Percentiles rank a stretch among this genome's conserved stretches.
Evolutionary conservation across 2,113 vertebrate genomes (phyloP).

Genomic region (Falco punctatus): DNA sequence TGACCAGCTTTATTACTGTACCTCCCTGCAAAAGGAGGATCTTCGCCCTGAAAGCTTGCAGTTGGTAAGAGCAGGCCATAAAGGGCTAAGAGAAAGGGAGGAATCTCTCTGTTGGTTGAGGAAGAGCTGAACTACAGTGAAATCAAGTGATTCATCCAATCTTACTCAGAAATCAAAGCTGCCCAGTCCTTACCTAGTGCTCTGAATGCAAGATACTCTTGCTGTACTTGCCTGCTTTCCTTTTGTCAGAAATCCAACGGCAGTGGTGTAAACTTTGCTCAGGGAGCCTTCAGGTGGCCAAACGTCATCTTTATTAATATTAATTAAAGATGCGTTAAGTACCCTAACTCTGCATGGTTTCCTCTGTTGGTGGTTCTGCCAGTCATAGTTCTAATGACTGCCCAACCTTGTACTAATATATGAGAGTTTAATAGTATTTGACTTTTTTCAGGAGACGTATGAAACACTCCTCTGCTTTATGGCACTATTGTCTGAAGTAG

Average conservation of each 20-base stretch:
- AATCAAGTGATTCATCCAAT: background rate
- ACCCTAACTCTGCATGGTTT: background rate
- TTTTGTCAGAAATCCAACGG: background rate
- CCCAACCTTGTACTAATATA: no score
- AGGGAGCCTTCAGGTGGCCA: background rate
- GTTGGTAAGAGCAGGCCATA: background rate
- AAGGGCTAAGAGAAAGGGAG: background rate
- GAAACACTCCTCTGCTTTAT: fast-evolving
- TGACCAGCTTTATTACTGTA: background rate
- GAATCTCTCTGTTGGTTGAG: fast-evolving
- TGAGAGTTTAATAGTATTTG: background rate
- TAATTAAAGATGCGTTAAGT: background rate
- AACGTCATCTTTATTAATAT: background rate
- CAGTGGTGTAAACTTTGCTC: background rate
- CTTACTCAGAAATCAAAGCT: background rate
- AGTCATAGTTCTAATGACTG: background rate
- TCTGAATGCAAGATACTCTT: no score
- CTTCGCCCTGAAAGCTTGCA: background rate
- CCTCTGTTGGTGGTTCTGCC: background rate
- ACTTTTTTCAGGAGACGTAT: fast-evolving
- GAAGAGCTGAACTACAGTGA: background rate
- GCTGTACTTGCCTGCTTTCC: background rate
- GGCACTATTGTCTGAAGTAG: background rate
- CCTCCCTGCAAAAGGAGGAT: background rate
- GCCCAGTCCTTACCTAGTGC: background rate